Conservation (phyloP, 1,140 invertebrate species). For the Lamellibrachia luymesi region DNA sequence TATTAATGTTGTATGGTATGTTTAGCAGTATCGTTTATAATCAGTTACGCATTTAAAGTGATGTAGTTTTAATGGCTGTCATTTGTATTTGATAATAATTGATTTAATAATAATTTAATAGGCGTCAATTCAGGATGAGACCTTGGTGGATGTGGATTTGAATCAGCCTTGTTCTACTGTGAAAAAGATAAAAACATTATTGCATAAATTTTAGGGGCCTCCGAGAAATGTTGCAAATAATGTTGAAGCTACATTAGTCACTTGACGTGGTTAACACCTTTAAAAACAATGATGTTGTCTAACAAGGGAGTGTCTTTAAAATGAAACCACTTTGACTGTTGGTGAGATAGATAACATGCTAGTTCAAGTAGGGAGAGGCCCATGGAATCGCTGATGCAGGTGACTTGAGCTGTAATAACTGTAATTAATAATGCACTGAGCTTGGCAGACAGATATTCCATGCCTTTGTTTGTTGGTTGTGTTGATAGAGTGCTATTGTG, state of each 20-base stretch:
- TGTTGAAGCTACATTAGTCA: background rate
- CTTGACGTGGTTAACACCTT: background rate
- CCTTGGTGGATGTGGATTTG: background rate
- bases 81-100: too few species aligned
- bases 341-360: background rate
- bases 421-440: background rate
- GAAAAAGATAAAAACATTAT: background rate
- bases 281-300: background rate
- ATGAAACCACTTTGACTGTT: background rate
- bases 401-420: background rate
- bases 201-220: background rate
- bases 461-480: background rate
- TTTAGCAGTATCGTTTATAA: background rate
- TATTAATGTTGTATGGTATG: too few species aligned
- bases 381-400: background rate
- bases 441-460: background rate
- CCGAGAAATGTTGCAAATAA: background rate
- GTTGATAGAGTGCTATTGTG: background rate
- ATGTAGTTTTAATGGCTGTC: too few species aligned
- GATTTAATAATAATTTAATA: too few species aligned
- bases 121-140: background rate
- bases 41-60: background rate
- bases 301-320: background rate
- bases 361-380: background rate
- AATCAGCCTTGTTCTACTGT: background rate